A percentile compares a stretch with the other conserved stretches of the same genome.
These are phyloP conservation scores for Camponotus fellah DNA, from an alignment of 2,888 invertebrate species.

Conservation along the genomic window DNA sequence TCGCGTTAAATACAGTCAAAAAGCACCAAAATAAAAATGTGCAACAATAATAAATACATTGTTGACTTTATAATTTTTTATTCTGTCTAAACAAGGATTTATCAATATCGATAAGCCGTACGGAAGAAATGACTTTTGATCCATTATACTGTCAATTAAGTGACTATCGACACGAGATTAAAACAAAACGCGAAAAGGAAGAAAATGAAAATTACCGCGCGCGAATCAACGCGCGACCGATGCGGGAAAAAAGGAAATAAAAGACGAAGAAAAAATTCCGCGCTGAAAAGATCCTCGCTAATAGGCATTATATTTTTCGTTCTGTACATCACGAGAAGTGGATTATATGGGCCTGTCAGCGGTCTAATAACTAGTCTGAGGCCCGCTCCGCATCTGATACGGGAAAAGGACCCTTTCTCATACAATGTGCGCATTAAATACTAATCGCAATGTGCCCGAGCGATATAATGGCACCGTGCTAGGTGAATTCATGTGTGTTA, in stretches of 20 bases:
- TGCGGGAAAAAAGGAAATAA: constrained; percentile 34
- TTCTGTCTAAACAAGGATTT: background rate
- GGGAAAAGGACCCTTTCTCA: constrained; percentile 80
- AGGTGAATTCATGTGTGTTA: constrained; percentile 60
- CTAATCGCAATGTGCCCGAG: constrained; percentile 82
- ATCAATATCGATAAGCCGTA: background rate
- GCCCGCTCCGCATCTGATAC: constrained; percentile 82
- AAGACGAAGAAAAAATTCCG: constrained; percentile 60
- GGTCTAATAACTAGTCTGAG: constrained; percentile 84
- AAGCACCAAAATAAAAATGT: background rate
- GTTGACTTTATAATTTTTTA: background rate
- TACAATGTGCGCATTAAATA: constrained; percentile 85
- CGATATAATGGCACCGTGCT: constrained; percentile 72
- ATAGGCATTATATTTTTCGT: constrained; percentile 75
- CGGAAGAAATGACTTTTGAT: background rate
- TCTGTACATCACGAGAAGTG: constrained; percentile 76
- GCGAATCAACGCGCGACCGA: constrained; percentile 27
- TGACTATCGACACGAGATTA: background rate
- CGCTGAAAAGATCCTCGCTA: constrained; percentile 78
- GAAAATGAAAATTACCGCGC: constrained; percentile 40
- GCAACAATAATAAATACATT: background rate
- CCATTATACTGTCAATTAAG: background rate
- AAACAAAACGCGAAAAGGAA: background rate
- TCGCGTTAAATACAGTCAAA: background rate
- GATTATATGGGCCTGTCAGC: constrained; percentile 85